Conservation (phyloP, 2,797 vertebrate genomes). For the Gymnothorax reevesii region DNA sequence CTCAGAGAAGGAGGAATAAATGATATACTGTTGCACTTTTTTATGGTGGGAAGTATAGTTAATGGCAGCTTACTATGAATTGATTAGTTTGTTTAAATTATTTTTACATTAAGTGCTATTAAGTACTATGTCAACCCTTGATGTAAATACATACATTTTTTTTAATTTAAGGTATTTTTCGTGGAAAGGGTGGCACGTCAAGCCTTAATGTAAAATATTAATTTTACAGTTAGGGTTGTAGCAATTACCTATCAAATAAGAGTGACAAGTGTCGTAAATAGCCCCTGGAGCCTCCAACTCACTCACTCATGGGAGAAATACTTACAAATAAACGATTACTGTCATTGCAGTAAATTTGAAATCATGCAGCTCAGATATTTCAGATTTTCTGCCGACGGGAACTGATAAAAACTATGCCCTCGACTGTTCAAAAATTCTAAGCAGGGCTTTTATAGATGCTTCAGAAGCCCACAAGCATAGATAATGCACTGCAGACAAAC, state of each 20-base stretch:
- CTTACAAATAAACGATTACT: not conserved
- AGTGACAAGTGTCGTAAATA: not conserved
- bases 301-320: not conserved
- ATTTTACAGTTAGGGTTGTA: not conserved
- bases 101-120: too few species aligned
- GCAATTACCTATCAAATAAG: not conserved
- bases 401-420: not conserved
- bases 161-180: too few species aligned
- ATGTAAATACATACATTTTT: too few species aligned
- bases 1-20: too few species aligned
- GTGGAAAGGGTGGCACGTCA: too few species aligned
- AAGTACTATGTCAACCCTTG: too few species aligned
- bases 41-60: too few species aligned
- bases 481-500: not conserved
- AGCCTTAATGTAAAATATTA: too few species aligned
- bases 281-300: not conserved
- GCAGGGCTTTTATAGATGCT: not conserved
- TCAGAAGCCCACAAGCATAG: not conserved
- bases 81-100: too few species aligned
- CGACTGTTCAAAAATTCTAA: not conserved
- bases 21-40: too few species aligned
- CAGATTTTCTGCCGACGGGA: not conserved
- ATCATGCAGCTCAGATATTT: not conserved
- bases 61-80: too few species aligned
- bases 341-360: not conserved